Evolutionary conservation across 1,140 invertebrate species (phyloP).

Genomic region (Ooceraea biroi): DNA sequence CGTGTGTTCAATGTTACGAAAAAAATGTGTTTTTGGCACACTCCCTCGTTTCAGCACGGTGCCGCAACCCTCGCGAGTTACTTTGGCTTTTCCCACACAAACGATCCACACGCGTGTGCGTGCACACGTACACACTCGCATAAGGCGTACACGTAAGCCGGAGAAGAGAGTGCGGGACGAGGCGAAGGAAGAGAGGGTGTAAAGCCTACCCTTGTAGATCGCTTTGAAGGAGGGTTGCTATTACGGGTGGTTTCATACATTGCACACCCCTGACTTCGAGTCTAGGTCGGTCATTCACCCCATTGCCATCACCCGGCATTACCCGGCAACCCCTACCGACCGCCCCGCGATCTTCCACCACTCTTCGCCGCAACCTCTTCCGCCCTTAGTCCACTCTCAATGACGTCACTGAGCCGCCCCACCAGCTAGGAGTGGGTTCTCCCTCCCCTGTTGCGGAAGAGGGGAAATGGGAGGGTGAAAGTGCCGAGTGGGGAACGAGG

Average conservation of each 20-base stretch:
- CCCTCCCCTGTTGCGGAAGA: conserved; percentile 26
- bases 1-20: conserved; percentile 53
- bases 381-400: conserved; percentile 60
- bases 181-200: conserved; percentile 70
- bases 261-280: conserved; percentile 86
- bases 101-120: conserved; percentile 36
- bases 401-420: conserved; percentile 73
- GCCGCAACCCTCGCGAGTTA: conserved; percentile 57
- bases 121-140: conserved; percentile 41
- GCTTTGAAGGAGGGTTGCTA: conserved; percentile 80
- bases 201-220: conserved; percentile 82
- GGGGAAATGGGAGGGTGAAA: conserved; percentile 27
- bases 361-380: conserved; percentile 44
- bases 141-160: neutral
- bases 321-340: conserved; percentile 67
- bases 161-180: conserved; percentile 30
- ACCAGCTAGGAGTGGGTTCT: conserved; percentile 46
- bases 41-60: conserved; percentile 48
- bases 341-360: conserved; percentile 59
- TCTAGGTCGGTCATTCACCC: conserved; percentile 87
- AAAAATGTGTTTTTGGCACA: conserved; percentile 64
- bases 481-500: conserved; percentile 26
- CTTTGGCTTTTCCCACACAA: conserved; percentile 62
- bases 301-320: conserved; percentile 75
- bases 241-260: conserved; percentile 81